A percentile compares a stretch with the other conserved stretches of the same genome.
phyloP scores from a whole-genome alignment of 2,888 invertebrate genomes.

The Bugulina stolonifera region DNA sequence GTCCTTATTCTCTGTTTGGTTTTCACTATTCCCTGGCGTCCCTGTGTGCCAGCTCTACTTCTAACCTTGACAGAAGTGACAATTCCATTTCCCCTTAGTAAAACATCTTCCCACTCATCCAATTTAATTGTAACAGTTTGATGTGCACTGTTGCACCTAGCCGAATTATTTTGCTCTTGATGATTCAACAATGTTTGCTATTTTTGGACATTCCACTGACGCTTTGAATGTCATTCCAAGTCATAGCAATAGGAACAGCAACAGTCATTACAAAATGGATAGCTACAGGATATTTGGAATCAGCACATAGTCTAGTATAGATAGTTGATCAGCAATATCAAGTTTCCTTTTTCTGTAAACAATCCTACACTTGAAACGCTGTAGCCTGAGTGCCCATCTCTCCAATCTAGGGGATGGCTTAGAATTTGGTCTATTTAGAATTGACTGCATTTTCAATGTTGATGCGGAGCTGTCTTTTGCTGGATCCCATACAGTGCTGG shows the following conservation, averaged over 20 bases:
- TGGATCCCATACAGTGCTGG: no score
- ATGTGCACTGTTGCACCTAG: not conserved
- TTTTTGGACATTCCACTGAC: not conserved
- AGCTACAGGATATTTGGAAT: not conserved
- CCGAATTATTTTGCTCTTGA: not conserved
- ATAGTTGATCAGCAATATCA: conserved; percentile 2
- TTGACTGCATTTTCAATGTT: no score
- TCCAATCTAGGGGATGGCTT: no score
- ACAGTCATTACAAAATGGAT: not conserved
- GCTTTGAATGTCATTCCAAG: conserved; percentile 1
- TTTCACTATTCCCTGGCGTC: conserved; percentile 11
- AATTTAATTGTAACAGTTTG: not conserved
- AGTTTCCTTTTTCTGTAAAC: not conserved
- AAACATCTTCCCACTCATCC: not conserved
- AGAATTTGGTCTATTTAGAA: no score
- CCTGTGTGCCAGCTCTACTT: not conserved
- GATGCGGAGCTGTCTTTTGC: no score
- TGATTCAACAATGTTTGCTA: not conserved
- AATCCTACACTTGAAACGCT: no score
- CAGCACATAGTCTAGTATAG: not conserved
- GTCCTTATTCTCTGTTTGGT: conserved; percentile 12
- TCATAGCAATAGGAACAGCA: conserved; percentile 14
- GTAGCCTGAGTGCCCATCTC: no score
- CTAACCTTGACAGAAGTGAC: not conserved
- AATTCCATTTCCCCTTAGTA: conserved; percentile 16